Evolutionary conservation across 2,797 vertebrate genomes (phyloP).

Genomic region (Alosa sapidissima): DNA sequence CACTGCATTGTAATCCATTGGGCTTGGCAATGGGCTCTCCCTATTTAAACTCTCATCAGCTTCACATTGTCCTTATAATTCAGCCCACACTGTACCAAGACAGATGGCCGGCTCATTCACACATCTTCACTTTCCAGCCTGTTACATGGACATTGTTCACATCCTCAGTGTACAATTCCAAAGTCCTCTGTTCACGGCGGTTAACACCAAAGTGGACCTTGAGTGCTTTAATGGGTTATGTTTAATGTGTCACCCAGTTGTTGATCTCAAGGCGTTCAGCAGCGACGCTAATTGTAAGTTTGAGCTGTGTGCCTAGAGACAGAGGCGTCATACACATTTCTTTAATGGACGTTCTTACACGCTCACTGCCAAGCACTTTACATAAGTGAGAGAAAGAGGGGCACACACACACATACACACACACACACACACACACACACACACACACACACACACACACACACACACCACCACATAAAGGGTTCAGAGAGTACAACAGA

Average conservation of each 20-base stretch:
- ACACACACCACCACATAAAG: neutral
- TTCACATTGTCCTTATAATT: neutral
- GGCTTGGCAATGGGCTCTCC: neutral
- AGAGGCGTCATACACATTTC: neutral
- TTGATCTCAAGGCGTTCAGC: neutral
- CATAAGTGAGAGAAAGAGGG: too few species aligned
- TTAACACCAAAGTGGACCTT: neutral
- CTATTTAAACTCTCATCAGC: neutral
- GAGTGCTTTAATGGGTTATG: neutral
- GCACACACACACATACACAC: neutral
- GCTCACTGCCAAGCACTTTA: too few species aligned
- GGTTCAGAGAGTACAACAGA: neutral
- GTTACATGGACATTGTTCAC: neutral
- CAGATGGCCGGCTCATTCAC: neutral
- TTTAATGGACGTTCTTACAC: too few species aligned
- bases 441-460: neutral
- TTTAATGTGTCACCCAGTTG: neutral
- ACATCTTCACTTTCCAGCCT: neutral
- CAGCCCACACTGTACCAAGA: neutral
- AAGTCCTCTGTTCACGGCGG: neutral
- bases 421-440: neutral
- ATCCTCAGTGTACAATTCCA: neutral
- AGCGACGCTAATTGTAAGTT: too few species aligned
- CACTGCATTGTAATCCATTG: conserved; percentile 1
- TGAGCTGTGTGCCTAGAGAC: neutral